Conservation (phyloP, 37 sponge, comb jelly and placozoan genomes). For the Beroe ovata region DNA sequence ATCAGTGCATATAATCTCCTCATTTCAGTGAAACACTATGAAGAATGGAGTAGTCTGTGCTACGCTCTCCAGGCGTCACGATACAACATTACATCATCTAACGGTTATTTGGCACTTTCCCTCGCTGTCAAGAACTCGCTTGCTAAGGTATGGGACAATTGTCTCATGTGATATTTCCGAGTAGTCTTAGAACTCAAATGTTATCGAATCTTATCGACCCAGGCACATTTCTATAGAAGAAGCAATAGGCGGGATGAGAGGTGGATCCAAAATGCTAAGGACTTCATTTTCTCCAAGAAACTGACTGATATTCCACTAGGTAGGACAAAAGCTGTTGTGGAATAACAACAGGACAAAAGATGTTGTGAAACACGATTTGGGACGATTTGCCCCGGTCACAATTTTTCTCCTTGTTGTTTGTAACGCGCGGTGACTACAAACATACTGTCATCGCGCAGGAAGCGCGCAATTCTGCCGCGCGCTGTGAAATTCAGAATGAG, state of each 20-base stretch:
- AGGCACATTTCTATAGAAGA: constrained; percentile 67
- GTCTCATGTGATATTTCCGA: too few relatives aligned
- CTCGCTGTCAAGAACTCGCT: not conserved
- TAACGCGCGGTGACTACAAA: not conserved
- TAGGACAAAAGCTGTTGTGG: not conserved
- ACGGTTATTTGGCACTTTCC: constrained; percentile 16
- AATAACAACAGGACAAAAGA: not conserved
- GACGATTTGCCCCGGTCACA: not conserved
- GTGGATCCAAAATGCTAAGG: constrained; percentile 10
- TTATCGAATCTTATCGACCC: not conserved
- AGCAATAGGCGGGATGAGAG: constrained; percentile 22
- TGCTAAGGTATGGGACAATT: constrained; percentile 15
- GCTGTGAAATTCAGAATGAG: constrained; percentile 15
- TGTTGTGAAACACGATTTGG: not conserved
- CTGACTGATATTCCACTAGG: constrained; percentile 28
- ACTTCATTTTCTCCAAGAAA: constrained; percentile 35
- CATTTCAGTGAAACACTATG: constrained; percentile 33
- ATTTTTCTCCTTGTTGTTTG: constrained; percentile 12
- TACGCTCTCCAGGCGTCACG: constrained; percentile 43
- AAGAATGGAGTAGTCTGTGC: constrained; percentile 19
- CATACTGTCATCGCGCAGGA: not conserved
- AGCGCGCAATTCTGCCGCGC: constrained; percentile 48
- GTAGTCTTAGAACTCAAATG: too few relatives aligned
- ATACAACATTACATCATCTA: constrained; percentile 61
- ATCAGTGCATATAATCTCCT: too few relatives aligned